Conservation (phyloP, 2,797 vertebrate species). For the Microcaecilia unicolor region DNA sequence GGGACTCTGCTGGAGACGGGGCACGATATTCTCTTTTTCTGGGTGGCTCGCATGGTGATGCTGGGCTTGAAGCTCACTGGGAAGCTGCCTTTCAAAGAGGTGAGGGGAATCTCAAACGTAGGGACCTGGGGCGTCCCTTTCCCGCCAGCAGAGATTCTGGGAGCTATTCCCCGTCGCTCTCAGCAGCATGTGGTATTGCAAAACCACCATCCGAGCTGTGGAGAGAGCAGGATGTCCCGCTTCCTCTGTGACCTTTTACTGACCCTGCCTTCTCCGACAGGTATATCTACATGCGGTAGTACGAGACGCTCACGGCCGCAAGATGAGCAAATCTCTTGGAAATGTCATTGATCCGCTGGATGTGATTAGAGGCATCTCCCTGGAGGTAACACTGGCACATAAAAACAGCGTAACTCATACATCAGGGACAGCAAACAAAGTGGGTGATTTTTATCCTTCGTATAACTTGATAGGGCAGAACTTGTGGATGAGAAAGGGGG, state of each 20-base stretch:
- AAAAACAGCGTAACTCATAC: no score
- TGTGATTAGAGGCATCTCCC: constrained; percentile 76
- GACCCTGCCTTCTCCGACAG: constrained; percentile 28
- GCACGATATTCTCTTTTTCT: constrained; percentile 91
- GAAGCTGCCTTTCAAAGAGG: constrained; percentile 83
- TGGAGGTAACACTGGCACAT: no score
- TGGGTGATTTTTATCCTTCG: no score
- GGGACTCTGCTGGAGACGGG: constrained; percentile 84
- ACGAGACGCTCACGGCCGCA: constrained; percentile 80
- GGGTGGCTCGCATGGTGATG: constrained; percentile 94
- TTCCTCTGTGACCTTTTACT: not conserved
- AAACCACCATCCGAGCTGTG: accelerated
- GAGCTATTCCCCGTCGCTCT: not conserved
- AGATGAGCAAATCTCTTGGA: constrained; percentile 92
- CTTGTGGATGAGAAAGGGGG: accelerated
- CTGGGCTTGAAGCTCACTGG: constrained; percentile 81
- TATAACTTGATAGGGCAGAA: no score
- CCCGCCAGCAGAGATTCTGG: not conserved
- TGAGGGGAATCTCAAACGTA: constrained; percentile 12
- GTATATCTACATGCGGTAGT: constrained; percentile 89
- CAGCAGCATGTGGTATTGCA: not conserved
- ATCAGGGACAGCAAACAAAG: no score
- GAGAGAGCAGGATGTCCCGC: not conserved
- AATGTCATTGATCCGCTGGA: constrained; percentile 89
- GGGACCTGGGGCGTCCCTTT: no score